Evolutionary conservation across 2,113 vertebrate genomes (phyloP).

Genomic region (Pelodiscus sinensis): DNA sequence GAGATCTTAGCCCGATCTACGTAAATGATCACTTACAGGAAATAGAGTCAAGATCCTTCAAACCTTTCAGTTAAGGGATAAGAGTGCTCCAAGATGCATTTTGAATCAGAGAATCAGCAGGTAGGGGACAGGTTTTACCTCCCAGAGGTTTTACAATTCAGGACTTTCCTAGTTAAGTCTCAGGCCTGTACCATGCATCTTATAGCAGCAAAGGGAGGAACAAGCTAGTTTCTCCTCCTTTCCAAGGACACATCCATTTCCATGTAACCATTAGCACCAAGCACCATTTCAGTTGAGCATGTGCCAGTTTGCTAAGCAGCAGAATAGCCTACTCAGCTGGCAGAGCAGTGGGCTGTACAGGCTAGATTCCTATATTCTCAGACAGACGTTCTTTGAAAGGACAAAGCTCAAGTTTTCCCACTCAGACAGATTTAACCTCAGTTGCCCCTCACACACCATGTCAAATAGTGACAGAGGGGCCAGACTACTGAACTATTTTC

Average conservation of each 20-base stretch:
- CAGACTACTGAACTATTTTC: no score
- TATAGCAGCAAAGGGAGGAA: not conserved
- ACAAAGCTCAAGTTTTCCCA: not conserved
- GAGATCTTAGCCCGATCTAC: not conserved
- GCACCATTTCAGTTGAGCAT: not conserved
- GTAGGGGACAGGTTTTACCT: not conserved
- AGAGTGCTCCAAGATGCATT: not conserved
- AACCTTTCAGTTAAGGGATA: not conserved
- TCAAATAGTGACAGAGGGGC: not conserved
- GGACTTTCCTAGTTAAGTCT: not conserved
- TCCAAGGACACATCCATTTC: not conserved
- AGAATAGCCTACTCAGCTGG: not conserved
- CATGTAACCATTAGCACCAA: not conserved
- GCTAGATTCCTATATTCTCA: not conserved
- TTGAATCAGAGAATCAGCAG: not conserved
- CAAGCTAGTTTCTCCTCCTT: not conserved
- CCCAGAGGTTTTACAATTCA: not conserved
- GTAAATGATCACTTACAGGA: not conserved
- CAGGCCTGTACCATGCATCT: not conserved
- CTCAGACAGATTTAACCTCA: fast-evolving
- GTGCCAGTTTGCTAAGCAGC: not conserved
- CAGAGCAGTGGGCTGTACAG: not conserved
- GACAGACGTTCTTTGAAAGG: not conserved
- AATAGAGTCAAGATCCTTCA: not conserved
- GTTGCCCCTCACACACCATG: not conserved